Evolutionary conservation across 1,140 invertebrate genomes (phyloP).

Genomic region (Drosophila kurseongensis): DNA sequence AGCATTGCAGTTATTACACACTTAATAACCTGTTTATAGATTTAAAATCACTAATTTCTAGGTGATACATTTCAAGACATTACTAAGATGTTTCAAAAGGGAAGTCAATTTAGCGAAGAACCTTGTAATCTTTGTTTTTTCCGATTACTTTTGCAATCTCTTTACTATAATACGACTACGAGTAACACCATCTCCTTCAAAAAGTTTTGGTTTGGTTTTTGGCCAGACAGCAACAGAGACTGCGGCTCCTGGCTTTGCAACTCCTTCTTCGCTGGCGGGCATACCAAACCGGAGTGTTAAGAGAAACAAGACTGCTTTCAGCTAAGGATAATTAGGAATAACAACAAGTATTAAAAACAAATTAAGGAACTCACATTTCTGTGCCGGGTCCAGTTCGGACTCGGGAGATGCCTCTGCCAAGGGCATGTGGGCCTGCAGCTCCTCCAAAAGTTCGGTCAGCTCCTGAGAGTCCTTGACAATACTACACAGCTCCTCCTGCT

Average conservation of each 20-base stretch:
- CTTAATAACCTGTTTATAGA: constrained; percentile 14
- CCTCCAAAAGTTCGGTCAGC: constrained; percentile 89
- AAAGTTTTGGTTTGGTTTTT: constrained; percentile 33
- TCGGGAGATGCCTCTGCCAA: constrained; percentile 84
- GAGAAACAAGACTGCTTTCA: constrained; percentile 41
- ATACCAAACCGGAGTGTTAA: constrained; percentile 64
- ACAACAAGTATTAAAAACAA: background rate
- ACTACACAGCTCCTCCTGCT: constrained; percentile 94
- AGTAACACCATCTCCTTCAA: too few species aligned
- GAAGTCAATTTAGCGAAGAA: too few species aligned
- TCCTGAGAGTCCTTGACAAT: constrained; percentile 94
- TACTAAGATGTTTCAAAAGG: background rate
- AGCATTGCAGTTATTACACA: constrained; percentile 7
- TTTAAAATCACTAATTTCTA: constrained; percentile 7
- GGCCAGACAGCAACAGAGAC: constrained; percentile 61
- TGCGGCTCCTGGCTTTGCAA: constrained; percentile 66
- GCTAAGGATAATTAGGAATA: constrained; percentile 5
- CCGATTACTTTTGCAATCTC: too few species aligned
- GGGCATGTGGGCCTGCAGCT: constrained; percentile 94
- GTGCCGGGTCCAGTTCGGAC: constrained; percentile 17
- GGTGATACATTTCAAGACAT: background rate
- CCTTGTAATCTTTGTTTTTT: too few species aligned
- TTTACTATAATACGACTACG: too few species aligned
- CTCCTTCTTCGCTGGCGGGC: constrained; percentile 57
- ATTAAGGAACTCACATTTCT: constrained; percentile 37